Conservation (phyloP, 2,113 vertebrate genomes). For the Pedionomus torquatus region DNA sequence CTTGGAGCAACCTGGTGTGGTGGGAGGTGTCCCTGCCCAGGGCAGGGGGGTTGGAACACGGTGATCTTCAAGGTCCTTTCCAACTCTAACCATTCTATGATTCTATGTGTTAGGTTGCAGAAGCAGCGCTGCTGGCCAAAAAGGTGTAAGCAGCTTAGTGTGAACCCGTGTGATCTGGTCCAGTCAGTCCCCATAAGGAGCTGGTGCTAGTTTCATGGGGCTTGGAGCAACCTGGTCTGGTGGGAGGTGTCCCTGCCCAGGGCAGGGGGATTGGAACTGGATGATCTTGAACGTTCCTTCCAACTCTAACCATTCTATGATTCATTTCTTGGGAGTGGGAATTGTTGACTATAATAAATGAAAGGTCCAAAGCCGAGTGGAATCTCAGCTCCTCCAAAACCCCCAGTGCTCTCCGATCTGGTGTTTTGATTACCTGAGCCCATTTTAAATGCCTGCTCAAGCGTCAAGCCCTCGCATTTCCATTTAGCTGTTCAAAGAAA, state of each 20-base stretch:
- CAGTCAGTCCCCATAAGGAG: not conserved
- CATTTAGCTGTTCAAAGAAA: conserved; percentile 25
- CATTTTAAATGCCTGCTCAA: conserved; percentile 32
- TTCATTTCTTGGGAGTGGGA: not conserved
- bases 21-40: too few relatives aligned
- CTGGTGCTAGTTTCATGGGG: not conserved
- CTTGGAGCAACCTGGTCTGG: too few relatives aligned
- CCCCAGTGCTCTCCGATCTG: not conserved
- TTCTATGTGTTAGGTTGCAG: not conserved
- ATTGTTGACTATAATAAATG: not conserved
- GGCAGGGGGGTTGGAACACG: too few relatives aligned
- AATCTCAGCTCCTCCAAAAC: not conserved
- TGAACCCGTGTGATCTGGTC: not conserved
- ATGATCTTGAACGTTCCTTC: too few relatives aligned
- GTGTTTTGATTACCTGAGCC: conserved; percentile 35
- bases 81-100: too few relatives aligned
- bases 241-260: too few relatives aligned
- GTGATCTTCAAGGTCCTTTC: too few relatives aligned
- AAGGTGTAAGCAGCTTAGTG: not conserved
- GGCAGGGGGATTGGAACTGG: too few relatives aligned
- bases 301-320: too few relatives aligned
- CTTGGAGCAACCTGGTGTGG: too few relatives aligned
- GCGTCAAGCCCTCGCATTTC: not conserved
- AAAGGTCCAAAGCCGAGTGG: not conserved
- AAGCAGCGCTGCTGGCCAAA: not conserved